Evolutionary conservation across 2,888 invertebrate genomes (phyloP).

Genomic region (Antitype chi): DNA sequence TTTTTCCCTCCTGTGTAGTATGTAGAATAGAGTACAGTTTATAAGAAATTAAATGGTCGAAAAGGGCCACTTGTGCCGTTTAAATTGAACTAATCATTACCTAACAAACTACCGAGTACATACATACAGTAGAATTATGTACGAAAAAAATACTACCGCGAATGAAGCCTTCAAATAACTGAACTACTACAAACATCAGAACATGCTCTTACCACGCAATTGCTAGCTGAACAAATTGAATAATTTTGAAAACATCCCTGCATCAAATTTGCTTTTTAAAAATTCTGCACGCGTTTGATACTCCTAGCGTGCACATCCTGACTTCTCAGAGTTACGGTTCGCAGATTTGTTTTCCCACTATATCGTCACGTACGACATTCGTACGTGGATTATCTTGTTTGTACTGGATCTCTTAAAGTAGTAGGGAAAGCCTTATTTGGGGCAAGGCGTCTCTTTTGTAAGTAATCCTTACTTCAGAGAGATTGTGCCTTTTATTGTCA

Average conservation of each 20-base stretch:
- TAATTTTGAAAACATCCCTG: conserved; percentile 58
- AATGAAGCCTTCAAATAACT: not conserved
- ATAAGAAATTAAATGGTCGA: not conserved
- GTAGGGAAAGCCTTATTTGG: conserved; percentile 53
- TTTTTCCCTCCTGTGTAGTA: no score
- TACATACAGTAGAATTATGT: not conserved
- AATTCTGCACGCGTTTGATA: conserved; percentile 71
- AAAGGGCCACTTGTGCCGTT: not conserved
- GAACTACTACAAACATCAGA: conserved; percentile 49
- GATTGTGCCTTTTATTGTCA: conserved; percentile 64
- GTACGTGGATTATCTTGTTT: conserved; percentile 71
- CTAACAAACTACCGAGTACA: not conserved
- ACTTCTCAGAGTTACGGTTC: conserved; percentile 63
- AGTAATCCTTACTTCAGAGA: conserved; percentile 65
- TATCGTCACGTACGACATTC: conserved; percentile 68
- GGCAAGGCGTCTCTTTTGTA: conserved; percentile 53
- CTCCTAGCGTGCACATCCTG: conserved; percentile 65
- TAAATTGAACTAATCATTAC: not conserved
- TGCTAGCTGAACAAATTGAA: conserved; percentile 66
- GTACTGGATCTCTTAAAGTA: conserved; percentile 67
- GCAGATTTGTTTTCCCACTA: conserved; percentile 70
- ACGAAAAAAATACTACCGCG: not conserved
- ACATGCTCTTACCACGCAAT: conserved; percentile 63
- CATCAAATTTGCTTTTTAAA: conserved; percentile 70
- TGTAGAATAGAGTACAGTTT: no score